Evolutionary conservation across 2,113 vertebrate species (phyloP).

Genomic region (Odobenus rosmarus): DNA sequence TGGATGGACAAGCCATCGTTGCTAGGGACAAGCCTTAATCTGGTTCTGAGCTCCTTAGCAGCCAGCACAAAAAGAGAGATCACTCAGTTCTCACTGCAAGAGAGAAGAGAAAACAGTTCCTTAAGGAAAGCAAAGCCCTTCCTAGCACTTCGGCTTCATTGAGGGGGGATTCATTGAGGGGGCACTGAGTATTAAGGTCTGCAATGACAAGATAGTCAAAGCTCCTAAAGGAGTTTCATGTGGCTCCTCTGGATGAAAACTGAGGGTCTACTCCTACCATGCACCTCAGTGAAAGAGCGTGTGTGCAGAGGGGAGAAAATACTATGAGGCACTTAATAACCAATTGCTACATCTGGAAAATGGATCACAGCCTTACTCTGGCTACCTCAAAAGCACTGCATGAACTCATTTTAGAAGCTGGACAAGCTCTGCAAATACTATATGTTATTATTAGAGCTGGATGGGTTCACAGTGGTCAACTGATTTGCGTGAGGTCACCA

Average conservation of each 20-base stretch:
- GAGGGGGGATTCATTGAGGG: background rate
- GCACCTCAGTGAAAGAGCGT: background rate
- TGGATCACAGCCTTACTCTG: background rate
- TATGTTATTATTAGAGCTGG: constrained; percentile 7
- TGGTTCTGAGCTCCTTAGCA: background rate
- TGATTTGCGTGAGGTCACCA: background rate
- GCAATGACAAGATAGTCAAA: constrained; percentile 4
- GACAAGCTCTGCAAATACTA: background rate
- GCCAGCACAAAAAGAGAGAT: background rate
- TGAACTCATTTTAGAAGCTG: background rate
- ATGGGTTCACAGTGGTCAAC: background rate
- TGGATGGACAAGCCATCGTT: background rate
- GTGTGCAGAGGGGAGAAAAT: background rate
- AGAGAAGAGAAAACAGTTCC: background rate
- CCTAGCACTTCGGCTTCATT: background rate
- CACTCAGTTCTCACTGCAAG: background rate
- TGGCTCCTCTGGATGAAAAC: background rate
- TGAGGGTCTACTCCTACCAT: too few species aligned
- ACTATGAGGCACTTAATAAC: background rate
- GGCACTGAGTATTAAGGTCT: background rate
- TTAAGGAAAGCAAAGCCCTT: background rate
- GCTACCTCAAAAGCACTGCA: background rate
- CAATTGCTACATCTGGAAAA: background rate
- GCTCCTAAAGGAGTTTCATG: background rate
- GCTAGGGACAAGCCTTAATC: background rate